phyloP scores from a whole-genome alignment of 1,140 invertebrate species.

The Dreissena polymorpha region DNA sequence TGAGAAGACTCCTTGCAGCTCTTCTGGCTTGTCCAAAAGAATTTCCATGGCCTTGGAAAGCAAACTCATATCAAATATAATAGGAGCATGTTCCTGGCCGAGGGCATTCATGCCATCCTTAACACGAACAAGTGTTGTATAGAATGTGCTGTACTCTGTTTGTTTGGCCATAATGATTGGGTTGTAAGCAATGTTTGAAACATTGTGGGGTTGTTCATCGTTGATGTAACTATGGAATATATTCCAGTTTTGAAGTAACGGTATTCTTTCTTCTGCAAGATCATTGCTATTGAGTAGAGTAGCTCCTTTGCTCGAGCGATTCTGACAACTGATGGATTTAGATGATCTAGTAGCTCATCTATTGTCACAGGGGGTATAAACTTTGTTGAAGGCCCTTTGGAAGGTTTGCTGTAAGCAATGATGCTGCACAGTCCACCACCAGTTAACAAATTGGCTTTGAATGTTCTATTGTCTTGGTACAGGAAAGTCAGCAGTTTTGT shows the following conservation, averaged over 20 bases:
- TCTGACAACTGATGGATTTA: not conserved
- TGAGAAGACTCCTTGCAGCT: slow-evolving; percentile 26
- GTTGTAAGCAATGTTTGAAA: slow-evolving; percentile 25
- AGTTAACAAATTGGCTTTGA: too few relatives aligned
- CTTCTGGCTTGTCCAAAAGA: not conserved
- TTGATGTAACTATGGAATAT: not conserved
- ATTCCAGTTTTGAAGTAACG: not conserved
- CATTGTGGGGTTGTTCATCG: not conserved
- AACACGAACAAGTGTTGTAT: slow-evolving; percentile 8
- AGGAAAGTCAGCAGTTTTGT: not conserved
- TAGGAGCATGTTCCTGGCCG: not conserved
- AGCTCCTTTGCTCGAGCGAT: slow-evolving; percentile 12
- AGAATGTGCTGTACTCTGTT: slow-evolving; percentile 40
- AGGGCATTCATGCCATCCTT: slow-evolving; percentile 22
- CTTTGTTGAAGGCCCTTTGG: too few relatives aligned
- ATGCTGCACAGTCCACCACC: too few relatives aligned
- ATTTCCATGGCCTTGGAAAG: slow-evolving; percentile 24
- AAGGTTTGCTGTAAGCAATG: too few relatives aligned
- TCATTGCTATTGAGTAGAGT: slow-evolving; percentile 27
- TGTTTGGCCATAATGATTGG: slow-evolving; percentile 40
- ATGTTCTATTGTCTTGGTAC: too few relatives aligned
- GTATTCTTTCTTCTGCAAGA: not conserved
- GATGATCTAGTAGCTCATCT: too few relatives aligned
- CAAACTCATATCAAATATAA: slow-evolving; percentile 34
- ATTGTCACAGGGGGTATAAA: too few relatives aligned